Conservation (phyloP, 2,797 vertebrate species). For the Alfaro cultratus region DNA sequence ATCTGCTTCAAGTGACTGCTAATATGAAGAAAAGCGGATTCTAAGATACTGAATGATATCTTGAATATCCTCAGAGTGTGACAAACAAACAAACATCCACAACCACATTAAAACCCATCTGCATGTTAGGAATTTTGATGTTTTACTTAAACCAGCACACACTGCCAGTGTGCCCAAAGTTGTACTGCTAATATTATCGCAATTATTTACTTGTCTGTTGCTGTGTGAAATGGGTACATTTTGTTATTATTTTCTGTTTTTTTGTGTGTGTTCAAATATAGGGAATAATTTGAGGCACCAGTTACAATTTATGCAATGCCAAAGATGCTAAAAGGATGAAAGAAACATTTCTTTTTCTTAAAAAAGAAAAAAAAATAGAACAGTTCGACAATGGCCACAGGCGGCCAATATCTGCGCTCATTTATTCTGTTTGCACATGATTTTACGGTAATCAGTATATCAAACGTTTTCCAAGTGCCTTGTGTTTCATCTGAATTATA, state of each 20-base stretch:
- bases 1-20: conserved; percentile 43
- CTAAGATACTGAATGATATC: conserved; percentile 3
- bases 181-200: not conserved
- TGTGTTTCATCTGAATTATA: conserved; percentile 63
- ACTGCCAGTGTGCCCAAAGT: not conserved
- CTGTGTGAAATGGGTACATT: not conserved
- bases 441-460: conserved; percentile 63
- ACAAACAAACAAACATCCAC: not conserved
- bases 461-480: conserved; percentile 75
- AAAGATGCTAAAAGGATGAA: not conserved
- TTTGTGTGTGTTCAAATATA: not conserved
- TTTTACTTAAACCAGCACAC: not conserved
- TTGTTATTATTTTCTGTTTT: not conserved
- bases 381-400: conserved; percentile 66
- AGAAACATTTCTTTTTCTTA: conserved; percentile 1
- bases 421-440: conserved; percentile 70
- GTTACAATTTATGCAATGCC: not conserved
- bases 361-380: conserved; percentile 5
- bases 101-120: not conserved
- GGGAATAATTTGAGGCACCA: not conserved
- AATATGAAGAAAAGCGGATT: conserved; percentile 30
- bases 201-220: conserved; percentile 1
- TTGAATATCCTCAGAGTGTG: not conserved
- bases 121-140: conserved; percentile 2
- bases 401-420: conserved; percentile 58